A percentile compares a stretch with the other conserved stretches of the same genome.
These are phyloP conservation scores for Rapana venosa DNA, from an alignment of 2,888 invertebrate species.

Conservation along the genomic window DNA sequence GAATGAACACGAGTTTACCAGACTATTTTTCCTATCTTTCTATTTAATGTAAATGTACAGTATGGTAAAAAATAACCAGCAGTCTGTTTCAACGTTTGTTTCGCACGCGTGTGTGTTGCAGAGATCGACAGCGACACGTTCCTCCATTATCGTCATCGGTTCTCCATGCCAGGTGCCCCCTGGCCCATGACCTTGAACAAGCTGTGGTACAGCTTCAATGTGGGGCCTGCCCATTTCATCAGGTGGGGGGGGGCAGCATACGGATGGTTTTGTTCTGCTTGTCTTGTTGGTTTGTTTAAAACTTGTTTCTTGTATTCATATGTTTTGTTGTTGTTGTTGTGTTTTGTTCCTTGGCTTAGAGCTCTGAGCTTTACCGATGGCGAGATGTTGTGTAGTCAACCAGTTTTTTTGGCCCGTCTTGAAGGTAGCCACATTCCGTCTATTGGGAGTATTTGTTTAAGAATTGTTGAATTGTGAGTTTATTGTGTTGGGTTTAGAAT, in stretches of 20 bases:
- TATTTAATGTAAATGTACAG: too few species aligned
- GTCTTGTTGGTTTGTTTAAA: not conserved
- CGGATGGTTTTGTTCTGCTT: not conserved
- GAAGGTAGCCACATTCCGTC: too few species aligned
- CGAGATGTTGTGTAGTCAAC: too few species aligned
- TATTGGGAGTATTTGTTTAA: too few species aligned
- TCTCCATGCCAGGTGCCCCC: conserved; percentile 67
- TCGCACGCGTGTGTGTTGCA: conserved; percentile 22
- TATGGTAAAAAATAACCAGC: too few species aligned
- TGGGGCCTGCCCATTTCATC: conserved; percentile 69
- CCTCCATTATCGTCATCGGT: conserved; percentile 62
- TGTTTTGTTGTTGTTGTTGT: not conserved
- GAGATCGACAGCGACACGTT: conserved; percentile 49
- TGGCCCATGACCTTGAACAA: conserved; percentile 71
- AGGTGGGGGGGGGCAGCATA: conserved; percentile 61
- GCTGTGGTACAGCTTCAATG: conserved; percentile 74
- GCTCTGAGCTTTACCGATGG: too few species aligned
- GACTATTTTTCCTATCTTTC: too few species aligned
- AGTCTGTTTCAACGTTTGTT: too few species aligned
- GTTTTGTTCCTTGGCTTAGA: not conserved
- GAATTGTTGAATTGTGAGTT: too few species aligned
- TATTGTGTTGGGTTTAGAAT: too few species aligned
- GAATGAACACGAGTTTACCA: too few species aligned
- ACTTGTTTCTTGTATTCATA: not conserved
- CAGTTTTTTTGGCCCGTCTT: too few species aligned